Evolutionary conservation across 2,888 invertebrate species (phyloP).

Genomic region (Apeira syringaria): DNA sequence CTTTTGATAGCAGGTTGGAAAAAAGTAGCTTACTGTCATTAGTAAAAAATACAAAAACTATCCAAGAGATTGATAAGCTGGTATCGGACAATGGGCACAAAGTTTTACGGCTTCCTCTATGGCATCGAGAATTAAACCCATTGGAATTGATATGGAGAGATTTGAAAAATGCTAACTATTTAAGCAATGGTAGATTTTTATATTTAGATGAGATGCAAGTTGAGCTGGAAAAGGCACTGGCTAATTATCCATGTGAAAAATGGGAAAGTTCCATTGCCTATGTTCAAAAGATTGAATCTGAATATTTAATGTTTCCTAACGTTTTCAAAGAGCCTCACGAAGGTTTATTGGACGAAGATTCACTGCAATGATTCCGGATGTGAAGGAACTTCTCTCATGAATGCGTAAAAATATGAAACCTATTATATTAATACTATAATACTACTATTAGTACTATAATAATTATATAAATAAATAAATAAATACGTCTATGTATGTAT

Average conservation of each 20-base stretch:
- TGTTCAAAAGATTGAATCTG: conserved; percentile 6
- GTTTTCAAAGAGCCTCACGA: background rate
- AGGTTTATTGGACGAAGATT: background rate
- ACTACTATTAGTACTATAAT: no score
- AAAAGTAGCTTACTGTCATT: background rate
- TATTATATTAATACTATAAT: no score
- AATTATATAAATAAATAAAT: no score
- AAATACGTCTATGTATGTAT: no score
- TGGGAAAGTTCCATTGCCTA: conserved; percentile 1
- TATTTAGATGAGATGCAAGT: conserved; percentile 1
- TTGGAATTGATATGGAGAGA: conserved; percentile 8
- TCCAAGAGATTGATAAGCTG: background rate
- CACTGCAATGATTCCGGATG: no score
- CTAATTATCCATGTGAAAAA: background rate
- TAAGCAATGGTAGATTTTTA: background rate
- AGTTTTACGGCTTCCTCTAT: conserved; percentile 1
- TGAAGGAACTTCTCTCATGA: no score
- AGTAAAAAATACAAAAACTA: background rate
- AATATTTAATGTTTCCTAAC: conserved; percentile 4
- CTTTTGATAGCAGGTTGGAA: background rate
- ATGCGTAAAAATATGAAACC: no score
- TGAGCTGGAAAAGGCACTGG: background rate
- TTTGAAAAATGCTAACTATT: conserved; percentile 1
- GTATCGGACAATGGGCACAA: conserved; percentile 3
- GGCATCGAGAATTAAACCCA: conserved; percentile 4